Conservation (phyloP, 1,140 invertebrate genomes). For the Drosophila novamexicana region DNA sequence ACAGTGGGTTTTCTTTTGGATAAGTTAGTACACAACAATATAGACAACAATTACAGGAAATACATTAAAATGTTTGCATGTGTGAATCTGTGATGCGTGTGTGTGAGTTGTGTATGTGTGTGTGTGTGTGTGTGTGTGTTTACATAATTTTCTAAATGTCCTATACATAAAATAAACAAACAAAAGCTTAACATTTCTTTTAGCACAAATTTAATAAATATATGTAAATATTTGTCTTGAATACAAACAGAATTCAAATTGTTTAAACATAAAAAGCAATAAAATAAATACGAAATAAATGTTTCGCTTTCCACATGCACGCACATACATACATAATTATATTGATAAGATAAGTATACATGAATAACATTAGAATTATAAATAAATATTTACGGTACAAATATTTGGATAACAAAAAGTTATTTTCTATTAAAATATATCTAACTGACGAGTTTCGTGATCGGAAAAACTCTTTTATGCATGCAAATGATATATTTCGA, state of each 20-base stretch:
- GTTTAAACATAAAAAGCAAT: slow-evolving; percentile 18
- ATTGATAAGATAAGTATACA: slow-evolving; percentile 15
- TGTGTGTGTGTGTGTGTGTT: slow-evolving; percentile 14
- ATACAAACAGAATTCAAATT: slow-evolving; percentile 31
- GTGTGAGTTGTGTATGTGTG: slow-evolving; percentile 9
- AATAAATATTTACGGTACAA: slow-evolving; percentile 11
- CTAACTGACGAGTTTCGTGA: too few species aligned
- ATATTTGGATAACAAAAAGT: slow-evolving; percentile 33
- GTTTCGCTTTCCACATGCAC: slow-evolving; percentile 11
- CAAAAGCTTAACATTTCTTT: slow-evolving; percentile 41
- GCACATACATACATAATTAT: slow-evolving; percentile 30
- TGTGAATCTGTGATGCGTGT: slow-evolving; percentile 16
- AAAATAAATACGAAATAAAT: slow-evolving; percentile 17
- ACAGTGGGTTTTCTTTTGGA: not conserved
- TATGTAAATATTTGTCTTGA: slow-evolving; percentile 43
- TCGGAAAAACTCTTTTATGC: not conserved
- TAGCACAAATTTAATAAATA: slow-evolving; percentile 57
- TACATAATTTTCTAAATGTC: slow-evolving; percentile 17
- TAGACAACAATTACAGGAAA: slow-evolving; percentile 63
- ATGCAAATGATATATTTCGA: slow-evolving; percentile 11
- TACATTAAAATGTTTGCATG: slow-evolving; percentile 17
- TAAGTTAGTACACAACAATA: slow-evolving; percentile 53
- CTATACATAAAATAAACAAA: slow-evolving; percentile 13
- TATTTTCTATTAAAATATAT: slow-evolving; percentile 15
- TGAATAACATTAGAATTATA: slow-evolving; percentile 25